Conservation (phyloP, 2,797 vertebrate species). For the Mus caroli region DNA sequence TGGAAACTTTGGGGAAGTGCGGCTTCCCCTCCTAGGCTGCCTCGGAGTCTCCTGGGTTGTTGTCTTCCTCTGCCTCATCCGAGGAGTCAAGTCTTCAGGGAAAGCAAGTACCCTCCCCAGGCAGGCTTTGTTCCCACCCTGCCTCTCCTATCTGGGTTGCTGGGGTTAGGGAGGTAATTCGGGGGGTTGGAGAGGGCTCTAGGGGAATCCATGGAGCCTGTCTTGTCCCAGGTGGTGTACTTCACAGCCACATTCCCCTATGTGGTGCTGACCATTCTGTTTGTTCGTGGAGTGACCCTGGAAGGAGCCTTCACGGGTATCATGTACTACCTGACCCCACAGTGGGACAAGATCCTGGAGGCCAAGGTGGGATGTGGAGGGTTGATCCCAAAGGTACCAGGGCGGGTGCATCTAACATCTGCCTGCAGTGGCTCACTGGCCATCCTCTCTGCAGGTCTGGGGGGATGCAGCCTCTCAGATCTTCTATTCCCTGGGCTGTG, state of each 20-base stretch:
- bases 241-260: constrained; percentile 99
- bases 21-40: constrained; percentile 96
- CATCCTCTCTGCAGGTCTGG: constrained; percentile 92
- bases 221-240: constrained; percentile 94
- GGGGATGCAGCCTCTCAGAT: constrained; percentile 99
- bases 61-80: constrained; percentile 99
- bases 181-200: not conserved
- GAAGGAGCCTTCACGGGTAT: constrained; percentile 97
- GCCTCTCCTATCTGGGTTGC: not conserved
- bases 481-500: constrained; percentile 98
- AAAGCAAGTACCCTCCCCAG: constrained; percentile 90
- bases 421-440: not conserved
- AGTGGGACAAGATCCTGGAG: constrained; percentile 98
- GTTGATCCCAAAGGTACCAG: fast-evolving
- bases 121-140: constrained; percentile 13
- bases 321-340: constrained; percentile 98
- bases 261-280: constrained; percentile 98
- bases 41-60: constrained; percentile 96
- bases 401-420: not conserved
- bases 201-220: not conserved
- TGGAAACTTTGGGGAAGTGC: constrained; percentile 96
- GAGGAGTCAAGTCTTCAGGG: constrained; percentile 98
- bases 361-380: constrained; percentile 93
- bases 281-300: constrained; percentile 97
- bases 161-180: not conserved